A percentile compares a stretch with the other conserved stretches of the same genome.
phyloP scores from a whole-genome alignment of 1,140 invertebrate genomes.

The Drosophila pectinifera region DNA sequence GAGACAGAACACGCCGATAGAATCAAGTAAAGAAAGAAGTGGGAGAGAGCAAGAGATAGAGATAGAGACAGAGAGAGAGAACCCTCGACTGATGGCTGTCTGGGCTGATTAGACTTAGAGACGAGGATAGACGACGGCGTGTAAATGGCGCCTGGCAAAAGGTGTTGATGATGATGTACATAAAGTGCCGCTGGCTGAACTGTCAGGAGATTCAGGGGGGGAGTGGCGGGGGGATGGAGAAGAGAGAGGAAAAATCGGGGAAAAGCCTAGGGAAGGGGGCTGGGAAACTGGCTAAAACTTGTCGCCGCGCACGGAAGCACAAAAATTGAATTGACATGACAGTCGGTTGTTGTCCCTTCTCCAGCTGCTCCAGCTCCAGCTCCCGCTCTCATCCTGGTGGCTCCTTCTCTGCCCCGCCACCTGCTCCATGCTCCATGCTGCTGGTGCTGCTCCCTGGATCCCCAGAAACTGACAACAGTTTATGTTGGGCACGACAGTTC shows the following conservation, averaged over 20 bases:
- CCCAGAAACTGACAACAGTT: conserved; percentile 74
- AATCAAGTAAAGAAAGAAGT: conserved; percentile 7
- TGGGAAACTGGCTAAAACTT: conserved; percentile 74
- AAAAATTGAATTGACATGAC: conserved; percentile 83
- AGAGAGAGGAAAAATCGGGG: background rate
- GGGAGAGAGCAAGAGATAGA: background rate
- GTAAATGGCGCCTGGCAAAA: conserved; percentile 79
- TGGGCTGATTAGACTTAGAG: conserved; percentile 79
- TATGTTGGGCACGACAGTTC: conserved; percentile 80
- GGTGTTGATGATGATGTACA: conserved; percentile 80
- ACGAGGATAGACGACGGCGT: conserved; percentile 81
- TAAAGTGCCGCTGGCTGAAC: conserved; percentile 77
- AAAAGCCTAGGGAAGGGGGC: background rate
- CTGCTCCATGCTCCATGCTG: background rate
- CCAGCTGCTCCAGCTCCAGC: background rate
- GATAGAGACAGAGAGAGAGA: conserved; percentile 8
- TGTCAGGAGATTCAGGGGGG: conserved; percentile 31
- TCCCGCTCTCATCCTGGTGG: background rate
- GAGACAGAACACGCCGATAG: background rate
- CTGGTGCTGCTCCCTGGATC: conserved; percentile 4
- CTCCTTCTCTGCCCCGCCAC: background rate
- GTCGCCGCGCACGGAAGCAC: conserved; percentile 82
- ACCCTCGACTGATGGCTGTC: conserved; percentile 58
- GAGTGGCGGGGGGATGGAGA: background rate
- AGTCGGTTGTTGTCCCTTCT: conserved; percentile 58